Percentiles rank a stretch among this genome's conserved stretches.
Conservation (phyloP, 2,113 vertebrate genomes). For the Zosterops lateralis region DNA sequence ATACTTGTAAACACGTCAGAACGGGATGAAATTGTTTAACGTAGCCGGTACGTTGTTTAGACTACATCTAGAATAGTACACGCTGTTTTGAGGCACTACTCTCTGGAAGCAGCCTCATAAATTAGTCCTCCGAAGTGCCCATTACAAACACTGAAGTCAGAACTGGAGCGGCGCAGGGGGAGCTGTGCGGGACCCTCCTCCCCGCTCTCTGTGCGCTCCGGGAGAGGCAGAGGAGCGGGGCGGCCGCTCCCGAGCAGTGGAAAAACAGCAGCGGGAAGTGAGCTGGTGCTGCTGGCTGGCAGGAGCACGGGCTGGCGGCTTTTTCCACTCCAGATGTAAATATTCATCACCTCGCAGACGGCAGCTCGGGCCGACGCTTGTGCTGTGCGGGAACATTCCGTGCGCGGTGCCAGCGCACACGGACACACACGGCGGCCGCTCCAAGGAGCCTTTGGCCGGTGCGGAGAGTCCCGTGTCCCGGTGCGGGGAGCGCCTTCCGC, state of each 20-base stretch:
- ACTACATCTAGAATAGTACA: not conserved
- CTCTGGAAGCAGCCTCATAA: not conserved
- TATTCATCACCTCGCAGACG: fast-evolving
- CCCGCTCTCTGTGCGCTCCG: fast-evolving
- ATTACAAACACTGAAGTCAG: not conserved
- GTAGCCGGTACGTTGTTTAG: not conserved
- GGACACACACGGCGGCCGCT: fast-evolving
- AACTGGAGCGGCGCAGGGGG: fast-evolving
- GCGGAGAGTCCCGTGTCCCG: not conserved
- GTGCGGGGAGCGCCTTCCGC: not conserved
- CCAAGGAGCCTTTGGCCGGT: fast-evolving
- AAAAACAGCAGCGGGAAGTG: not conserved
- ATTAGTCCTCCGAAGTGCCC: not conserved
- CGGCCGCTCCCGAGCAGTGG: not conserved
- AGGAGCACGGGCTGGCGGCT: not conserved
- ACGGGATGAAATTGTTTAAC: not conserved
- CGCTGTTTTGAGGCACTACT: not conserved
- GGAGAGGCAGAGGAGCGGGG: not conserved
- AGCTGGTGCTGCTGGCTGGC: not conserved
- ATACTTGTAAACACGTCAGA: not conserved
- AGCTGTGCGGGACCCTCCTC: not conserved
- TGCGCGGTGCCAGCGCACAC: fast-evolving
- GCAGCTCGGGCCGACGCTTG: not conserved
- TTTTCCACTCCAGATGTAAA: not conserved
- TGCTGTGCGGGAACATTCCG: fast-evolving